phyloP scores from a whole-genome alignment of 2,797 vertebrate species.

The Decapterus maruadsi region DNA sequence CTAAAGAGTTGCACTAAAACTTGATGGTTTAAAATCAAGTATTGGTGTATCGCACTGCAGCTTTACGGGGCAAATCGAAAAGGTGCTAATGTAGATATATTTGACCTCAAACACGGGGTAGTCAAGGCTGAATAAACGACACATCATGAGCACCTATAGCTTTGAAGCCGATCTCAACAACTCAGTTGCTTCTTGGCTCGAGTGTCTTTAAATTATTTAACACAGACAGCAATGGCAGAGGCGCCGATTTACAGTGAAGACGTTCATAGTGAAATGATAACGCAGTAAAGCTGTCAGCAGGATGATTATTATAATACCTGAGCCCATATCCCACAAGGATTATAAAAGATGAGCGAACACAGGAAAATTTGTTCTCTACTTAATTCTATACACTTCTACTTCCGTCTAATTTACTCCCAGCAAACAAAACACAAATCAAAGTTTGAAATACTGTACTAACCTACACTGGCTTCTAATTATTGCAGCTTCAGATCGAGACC shows the following conservation, averaged over 20 bases:
- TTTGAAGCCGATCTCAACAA: constrained; percentile 49
- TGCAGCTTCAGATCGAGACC: constrained; percentile 2
- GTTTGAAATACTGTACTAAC: background rate
- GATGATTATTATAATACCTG: constrained; percentile 54
- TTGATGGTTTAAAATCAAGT: constrained; percentile 46
- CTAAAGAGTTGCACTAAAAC: constrained; percentile 38
- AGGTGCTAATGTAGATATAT: constrained; percentile 45
- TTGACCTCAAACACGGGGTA: constrained; percentile 21
- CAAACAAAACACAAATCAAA: constrained; percentile 17
- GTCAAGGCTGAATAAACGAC: constrained; percentile 47
- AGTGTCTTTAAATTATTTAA: constrained; percentile 47
- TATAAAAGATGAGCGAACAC: constrained; percentile 41
- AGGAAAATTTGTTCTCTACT: constrained; percentile 34
- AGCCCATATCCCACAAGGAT: constrained; percentile 39
- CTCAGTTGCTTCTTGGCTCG: constrained; percentile 25
- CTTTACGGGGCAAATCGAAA: constrained; percentile 43
- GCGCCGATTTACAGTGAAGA: constrained; percentile 44
- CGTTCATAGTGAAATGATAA: constrained; percentile 40
- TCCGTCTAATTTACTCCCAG: constrained; percentile 13
- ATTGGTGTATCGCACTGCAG: constrained; percentile 22
- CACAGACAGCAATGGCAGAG: constrained; percentile 13
- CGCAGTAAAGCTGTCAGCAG: constrained; percentile 55
- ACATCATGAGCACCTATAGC: constrained; percentile 27
- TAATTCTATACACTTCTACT: constrained; percentile 13
- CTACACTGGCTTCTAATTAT: constrained; percentile 15